Percentiles rank a stretch among this genome's conserved stretches.
These are phyloP conservation scores for Ceraclea dissimilis DNA, from an alignment of 2,888 invertebrate genomes.

Conservation along the genomic window DNA sequence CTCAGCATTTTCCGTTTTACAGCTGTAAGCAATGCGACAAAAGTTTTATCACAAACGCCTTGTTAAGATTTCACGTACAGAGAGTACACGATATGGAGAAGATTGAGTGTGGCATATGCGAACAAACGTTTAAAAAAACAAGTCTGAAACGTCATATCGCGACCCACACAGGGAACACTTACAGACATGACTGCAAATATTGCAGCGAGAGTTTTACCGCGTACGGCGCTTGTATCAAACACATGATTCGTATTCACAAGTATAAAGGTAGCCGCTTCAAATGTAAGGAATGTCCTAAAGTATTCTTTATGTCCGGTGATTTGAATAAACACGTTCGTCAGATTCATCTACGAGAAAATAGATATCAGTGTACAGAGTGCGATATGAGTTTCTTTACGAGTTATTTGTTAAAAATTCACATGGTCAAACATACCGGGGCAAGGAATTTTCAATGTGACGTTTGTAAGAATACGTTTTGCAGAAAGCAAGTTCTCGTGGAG, in stretches of 20 bases:
- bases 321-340: conserved; percentile 10
- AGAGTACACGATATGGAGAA: background rate
- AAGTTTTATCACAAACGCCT: no score
- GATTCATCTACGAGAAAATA: conserved; percentile 15
- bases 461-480: conserved; percentile 13
- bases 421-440: conserved; percentile 14
- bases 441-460: conserved; percentile 14
- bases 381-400: conserved; percentile 10
- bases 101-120: conserved; percentile 5
- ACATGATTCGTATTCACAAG: conserved; percentile 13
- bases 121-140: conserved; percentile 3
- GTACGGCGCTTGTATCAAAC: conserved; percentile 14
- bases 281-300: conserved; percentile 11
- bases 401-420: conserved; percentile 8
- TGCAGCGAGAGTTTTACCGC: conserved; percentile 20
- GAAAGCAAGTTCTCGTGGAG: conserved; percentile 11
- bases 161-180: conserved; percentile 1
- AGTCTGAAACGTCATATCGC: conserved; percentile 4
- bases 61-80: no score
- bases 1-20: no score
- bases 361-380: conserved; percentile 12
- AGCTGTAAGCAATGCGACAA: no score
- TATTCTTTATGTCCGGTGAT: conserved; percentile 2
- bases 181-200: conserved; percentile 13
- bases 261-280: conserved; percentile 7